These are phyloP conservation scores for Cynopterus brachyotis DNA, from an alignment of 2,113 vertebrate genomes.

Conservation along the genomic window DNA sequence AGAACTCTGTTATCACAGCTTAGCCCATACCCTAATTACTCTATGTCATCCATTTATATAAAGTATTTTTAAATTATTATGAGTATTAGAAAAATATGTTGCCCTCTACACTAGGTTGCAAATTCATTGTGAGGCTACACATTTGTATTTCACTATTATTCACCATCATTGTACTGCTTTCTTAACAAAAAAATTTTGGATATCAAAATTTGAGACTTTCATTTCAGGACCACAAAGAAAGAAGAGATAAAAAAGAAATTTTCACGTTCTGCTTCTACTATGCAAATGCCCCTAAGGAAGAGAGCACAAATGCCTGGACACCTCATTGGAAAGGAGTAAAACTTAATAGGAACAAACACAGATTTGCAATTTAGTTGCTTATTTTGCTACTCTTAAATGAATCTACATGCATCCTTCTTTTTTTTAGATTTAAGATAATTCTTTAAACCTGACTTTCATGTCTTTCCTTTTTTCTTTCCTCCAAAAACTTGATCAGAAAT, in stretches of 20 bases:
- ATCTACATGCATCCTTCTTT: background rate
- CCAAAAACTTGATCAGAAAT: background rate
- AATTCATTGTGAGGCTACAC: background rate
- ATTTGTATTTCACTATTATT: slow-evolving; percentile 24
- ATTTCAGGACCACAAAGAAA: slow-evolving; percentile 63
- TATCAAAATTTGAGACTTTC: slow-evolving; percentile 62
- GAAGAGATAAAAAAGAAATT: background rate
- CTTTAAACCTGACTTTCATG: background rate
- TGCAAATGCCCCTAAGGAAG: background rate
- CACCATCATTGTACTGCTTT: slow-evolving; percentile 48
- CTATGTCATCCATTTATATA: background rate
- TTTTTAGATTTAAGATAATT: background rate
- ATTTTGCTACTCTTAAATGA: background rate
- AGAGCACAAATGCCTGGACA: background rate
- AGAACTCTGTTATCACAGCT: background rate
- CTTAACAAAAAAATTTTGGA: slow-evolving; percentile 36
- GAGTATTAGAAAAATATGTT: background rate
- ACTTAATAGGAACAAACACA: background rate
- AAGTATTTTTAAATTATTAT: background rate
- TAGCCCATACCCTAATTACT: background rate
- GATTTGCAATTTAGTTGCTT: background rate
- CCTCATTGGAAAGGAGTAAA: background rate
- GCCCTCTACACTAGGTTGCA: background rate
- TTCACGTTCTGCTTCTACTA: background rate
- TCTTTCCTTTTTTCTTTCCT: background rate